phyloP scores from a whole-genome alignment of 37 sponge, comb jelly and placozoan genomes.

The Ianthella basta region DNA sequence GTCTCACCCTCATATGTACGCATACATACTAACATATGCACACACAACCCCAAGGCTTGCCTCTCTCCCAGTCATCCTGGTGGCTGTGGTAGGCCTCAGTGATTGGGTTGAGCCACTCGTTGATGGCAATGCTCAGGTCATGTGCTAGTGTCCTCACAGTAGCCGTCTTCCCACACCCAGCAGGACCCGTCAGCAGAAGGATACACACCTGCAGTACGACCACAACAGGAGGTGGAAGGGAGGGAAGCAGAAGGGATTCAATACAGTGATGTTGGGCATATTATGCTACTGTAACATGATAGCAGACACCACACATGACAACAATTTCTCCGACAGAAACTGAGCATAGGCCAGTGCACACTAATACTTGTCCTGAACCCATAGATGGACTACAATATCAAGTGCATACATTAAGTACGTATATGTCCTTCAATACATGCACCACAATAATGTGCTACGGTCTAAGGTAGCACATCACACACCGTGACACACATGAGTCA shows the following conservation, averaged over 20 bases:
- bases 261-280: not conserved
- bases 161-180: constrained; percentile 90
- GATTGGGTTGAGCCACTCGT: constrained; percentile 74
- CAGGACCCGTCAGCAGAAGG: constrained; percentile 75
- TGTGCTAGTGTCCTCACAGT: constrained; percentile 63
- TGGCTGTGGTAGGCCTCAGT: not conserved
- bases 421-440: too few relatives aligned
- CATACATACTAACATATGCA: too few relatives aligned
- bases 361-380: too few relatives aligned
- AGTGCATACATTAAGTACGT: too few relatives aligned
- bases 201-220: constrained; percentile 29
- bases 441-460: too few relatives aligned
- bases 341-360: too few relatives aligned
- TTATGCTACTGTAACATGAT: not conserved
- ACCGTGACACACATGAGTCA: too few relatives aligned
- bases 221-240: not conserved
- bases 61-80: not conserved
- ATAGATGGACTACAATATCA: too few relatives aligned
- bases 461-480: too few relatives aligned
- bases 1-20: too few relatives aligned
- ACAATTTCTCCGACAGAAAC: too few relatives aligned
- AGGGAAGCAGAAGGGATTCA: not conserved
- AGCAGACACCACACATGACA: not conserved
- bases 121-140: constrained; percentile 52
- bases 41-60: too few relatives aligned